phyloP scores from a whole-genome alignment of 1,140 invertebrate genomes.

The Calephelis nemesis region DNA sequence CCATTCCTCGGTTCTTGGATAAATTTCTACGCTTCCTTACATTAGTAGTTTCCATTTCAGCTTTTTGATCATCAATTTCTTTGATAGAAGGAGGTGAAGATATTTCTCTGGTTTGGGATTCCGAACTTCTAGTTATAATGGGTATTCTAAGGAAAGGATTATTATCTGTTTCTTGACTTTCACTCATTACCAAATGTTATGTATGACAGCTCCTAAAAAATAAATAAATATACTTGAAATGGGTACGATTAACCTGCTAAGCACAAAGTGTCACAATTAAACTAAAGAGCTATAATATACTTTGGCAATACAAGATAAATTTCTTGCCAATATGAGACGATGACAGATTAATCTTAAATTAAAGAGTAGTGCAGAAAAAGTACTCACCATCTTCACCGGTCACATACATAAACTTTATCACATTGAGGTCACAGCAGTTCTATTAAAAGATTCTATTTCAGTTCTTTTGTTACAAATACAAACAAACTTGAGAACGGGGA shows the following conservation, averaged over 20 bases:
- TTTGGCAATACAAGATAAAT: constrained; percentile 39
- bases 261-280: constrained; percentile 5
- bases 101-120: constrained; percentile 54
- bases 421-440: constrained; percentile 53
- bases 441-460: constrained; percentile 75
- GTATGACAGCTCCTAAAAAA: constrained; percentile 41
- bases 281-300: constrained; percentile 18
- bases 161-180: constrained; percentile 41
- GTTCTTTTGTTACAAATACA: constrained; percentile 41
- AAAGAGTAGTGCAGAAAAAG: constrained; percentile 40
- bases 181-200: constrained; percentile 39
- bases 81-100: constrained; percentile 30
- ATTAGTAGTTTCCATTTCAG: constrained; percentile 69
- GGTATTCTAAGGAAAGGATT: constrained; percentile 45
- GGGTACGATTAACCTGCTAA: constrained; percentile 12
- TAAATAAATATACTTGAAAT: constrained; percentile 26
- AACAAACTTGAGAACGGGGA: constrained; percentile 39
- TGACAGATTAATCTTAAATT: constrained; percentile 43
- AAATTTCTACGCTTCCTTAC: constrained; percentile 77
- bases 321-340: constrained; percentile 39
- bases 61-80: constrained; percentile 60
- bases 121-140: constrained; percentile 55
- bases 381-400: constrained; percentile 56
- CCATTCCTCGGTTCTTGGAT: constrained; percentile 75
- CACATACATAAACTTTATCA: constrained; percentile 46